phyloP scores from a whole-genome alignment of 23 tunicate genomes.

The Halocynthia roretzi region DNA sequence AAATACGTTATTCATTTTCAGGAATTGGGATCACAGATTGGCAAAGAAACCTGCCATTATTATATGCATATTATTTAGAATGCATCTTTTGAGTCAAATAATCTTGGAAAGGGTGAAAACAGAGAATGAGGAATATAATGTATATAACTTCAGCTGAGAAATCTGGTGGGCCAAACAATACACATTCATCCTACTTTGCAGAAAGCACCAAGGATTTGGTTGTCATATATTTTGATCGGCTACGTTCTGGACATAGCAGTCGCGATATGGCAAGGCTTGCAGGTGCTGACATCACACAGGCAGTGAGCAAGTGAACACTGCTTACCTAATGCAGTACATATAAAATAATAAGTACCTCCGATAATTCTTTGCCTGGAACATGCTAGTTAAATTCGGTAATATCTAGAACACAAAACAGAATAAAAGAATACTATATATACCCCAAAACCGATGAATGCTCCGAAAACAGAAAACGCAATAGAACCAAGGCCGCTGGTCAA shows the following conservation, averaged over 20 bases:
- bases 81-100: no score
- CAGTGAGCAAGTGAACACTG: constrained; percentile 66
- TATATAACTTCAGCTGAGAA: no score
- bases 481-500: constrained; percentile 72
- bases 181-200: constrained; percentile 22
- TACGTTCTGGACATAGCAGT: constrained; percentile 62
- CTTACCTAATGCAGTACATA: constrained; percentile 15
- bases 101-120: not conserved
- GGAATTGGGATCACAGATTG: no score
- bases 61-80: no score
- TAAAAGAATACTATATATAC: not conserved
- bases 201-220: constrained; percentile 21
- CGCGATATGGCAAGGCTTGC: constrained; percentile 55
- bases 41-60: no score
- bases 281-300: constrained; percentile 88
- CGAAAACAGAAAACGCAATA: constrained; percentile 57
- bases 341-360: not conserved
- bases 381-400: no score
- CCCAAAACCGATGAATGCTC: constrained; percentile 39
- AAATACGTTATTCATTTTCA: not conserved
- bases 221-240: constrained; percentile 42
- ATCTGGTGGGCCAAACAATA: no score
- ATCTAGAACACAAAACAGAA: no score
- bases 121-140: not conserved
- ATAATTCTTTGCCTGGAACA: not conserved